Percentiles rank a stretch among this genome's conserved stretches.
Conservation (phyloP, 1,140 invertebrate genomes). For the Centruroides sculpturatus region DNA sequence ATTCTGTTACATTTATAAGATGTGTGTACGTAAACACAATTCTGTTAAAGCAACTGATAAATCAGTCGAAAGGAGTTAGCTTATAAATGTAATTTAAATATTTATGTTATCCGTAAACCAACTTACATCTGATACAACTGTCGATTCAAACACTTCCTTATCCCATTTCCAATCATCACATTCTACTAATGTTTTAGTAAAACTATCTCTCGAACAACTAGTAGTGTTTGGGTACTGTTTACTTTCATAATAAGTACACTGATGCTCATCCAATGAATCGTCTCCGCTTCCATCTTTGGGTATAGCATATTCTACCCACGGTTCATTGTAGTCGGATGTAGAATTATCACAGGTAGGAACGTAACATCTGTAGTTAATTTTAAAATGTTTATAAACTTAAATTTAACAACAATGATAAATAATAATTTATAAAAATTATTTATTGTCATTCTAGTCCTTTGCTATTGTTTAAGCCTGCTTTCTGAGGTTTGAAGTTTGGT, state of each 20-base stretch:
- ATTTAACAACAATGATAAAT: too few relatives aligned
- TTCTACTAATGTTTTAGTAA: conserved; percentile 1
- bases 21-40: too few relatives aligned
- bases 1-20: too few relatives aligned
- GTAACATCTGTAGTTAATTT: conserved; percentile 1
- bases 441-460: too few relatives aligned
- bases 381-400: too few relatives aligned
- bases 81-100: too few relatives aligned
- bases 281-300: conserved; percentile 6
- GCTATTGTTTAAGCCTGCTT: too few relatives aligned
- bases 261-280: neutral
- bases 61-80: too few relatives aligned
- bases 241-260: neutral
- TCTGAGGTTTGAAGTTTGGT: too few relatives aligned
- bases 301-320: conserved; percentile 8
- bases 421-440: too few relatives aligned
- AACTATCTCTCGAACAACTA: neutral
- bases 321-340: neutral
- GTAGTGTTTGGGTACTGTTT: neutral
- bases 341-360: conserved; percentile 8
- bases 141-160: conserved; percentile 6
- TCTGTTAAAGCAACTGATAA: too few relatives aligned
- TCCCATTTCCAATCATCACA: conserved; percentile 8
- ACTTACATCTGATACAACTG: conserved; percentile 9
- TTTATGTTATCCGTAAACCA: too few relatives aligned